Conservation (phyloP, 1,140 invertebrate genomes). For the Aphelinus certus region DNA sequence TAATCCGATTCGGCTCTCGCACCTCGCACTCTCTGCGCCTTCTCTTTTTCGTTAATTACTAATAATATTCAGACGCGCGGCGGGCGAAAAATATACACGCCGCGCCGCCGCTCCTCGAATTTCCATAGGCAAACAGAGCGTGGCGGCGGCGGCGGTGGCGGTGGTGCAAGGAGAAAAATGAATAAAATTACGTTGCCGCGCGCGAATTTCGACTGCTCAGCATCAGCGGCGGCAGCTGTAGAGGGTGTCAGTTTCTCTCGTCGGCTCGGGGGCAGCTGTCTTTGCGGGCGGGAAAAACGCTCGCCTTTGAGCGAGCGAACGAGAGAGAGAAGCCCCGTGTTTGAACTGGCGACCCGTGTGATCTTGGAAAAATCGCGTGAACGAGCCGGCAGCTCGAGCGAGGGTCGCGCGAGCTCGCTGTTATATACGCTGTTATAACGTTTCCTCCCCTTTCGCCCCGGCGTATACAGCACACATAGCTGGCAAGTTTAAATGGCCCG, state of each 20-base stretch:
- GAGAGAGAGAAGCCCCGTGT: constrained; percentile 7
- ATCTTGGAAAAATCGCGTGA: constrained; percentile 26
- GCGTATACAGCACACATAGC: constrained; percentile 42
- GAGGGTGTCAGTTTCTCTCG: constrained; percentile 26
- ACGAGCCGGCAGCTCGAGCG: too few relatives aligned
- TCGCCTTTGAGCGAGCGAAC: not conserved
- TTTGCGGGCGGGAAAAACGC: constrained; percentile 11
- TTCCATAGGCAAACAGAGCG: constrained; percentile 65
- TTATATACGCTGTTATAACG: too few relatives aligned
- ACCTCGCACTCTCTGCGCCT: constrained; percentile 5
- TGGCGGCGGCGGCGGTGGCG: constrained; percentile 42
- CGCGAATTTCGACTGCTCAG: constrained; percentile 42
- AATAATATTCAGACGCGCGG: constrained; percentile 64
- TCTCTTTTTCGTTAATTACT: constrained; percentile 60
- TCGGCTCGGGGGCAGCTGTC: not conserved
- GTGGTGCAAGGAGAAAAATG: constrained; percentile 63
- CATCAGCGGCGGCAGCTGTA: constrained; percentile 7
- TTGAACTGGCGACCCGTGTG: constrained; percentile 33
- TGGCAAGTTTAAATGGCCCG: constrained; percentile 68
- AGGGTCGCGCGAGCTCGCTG: too few relatives aligned
- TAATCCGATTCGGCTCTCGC: constrained; percentile 34
- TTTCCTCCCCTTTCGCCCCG: too few relatives aligned
- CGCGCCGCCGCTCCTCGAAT: constrained; percentile 45
- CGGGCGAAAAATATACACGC: constrained; percentile 51
- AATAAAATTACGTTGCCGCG: constrained; percentile 62